phyloP scores from a whole-genome alignment of 1,140 invertebrate species.

The Mylabris phalerata region DNA sequence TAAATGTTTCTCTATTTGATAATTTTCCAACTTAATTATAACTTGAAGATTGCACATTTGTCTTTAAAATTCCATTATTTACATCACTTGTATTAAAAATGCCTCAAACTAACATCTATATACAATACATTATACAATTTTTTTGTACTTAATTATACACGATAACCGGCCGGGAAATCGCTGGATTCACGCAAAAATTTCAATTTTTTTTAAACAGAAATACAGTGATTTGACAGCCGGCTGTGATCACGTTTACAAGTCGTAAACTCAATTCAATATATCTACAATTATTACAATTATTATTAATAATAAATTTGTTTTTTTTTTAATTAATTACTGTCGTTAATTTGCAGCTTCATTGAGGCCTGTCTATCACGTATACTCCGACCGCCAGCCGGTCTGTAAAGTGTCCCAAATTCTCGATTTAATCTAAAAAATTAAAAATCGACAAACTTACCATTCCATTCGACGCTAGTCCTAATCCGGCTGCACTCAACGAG shows the following conservation, averaged over 20 bases:
- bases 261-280: constrained; percentile 21
- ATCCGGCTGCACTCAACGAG: constrained; percentile 38
- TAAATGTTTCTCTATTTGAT: background rate
- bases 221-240: constrained; percentile 18
- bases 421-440: background rate
- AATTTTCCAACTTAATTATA: constrained; percentile 13
- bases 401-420: constrained; percentile 24
- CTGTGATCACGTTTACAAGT: constrained; percentile 19
- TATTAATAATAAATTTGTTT: background rate
- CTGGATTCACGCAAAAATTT: constrained; percentile 16
- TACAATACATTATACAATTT: constrained; percentile 38
- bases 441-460: constrained; percentile 36
- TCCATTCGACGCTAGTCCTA: constrained; percentile 40
- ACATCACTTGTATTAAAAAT: constrained; percentile 35
- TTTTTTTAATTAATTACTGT: too few species aligned
- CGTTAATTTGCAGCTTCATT: constrained; percentile 5
- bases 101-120: constrained; percentile 33
- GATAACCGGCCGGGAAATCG: constrained; percentile 25
- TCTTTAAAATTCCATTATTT: constrained; percentile 28
- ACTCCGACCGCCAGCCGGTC: constrained; percentile 42
- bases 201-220: constrained; percentile 17
- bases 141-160: constrained; percentile 39
- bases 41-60: constrained; percentile 37
- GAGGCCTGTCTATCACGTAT: constrained; percentile 40
- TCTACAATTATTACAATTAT: constrained; percentile 23